Evolutionary conservation across 1,140 invertebrate species (phyloP).

Genomic region (Anastrepha ludens): DNA sequence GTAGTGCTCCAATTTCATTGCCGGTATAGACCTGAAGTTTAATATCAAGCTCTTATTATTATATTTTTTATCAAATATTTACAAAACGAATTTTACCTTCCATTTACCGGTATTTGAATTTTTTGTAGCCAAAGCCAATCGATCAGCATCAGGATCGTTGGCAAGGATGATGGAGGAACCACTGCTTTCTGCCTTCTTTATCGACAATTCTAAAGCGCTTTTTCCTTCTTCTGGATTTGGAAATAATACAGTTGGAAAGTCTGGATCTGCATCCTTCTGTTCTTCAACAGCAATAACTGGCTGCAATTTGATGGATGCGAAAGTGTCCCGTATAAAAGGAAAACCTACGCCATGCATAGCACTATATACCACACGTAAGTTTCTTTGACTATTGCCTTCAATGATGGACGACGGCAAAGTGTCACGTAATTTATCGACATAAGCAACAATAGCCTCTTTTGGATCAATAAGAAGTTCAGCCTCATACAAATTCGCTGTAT

Average conservation of each 20-base stretch:
- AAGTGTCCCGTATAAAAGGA: constrained; percentile 84
- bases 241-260: constrained; percentile 94
- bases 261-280: constrained; percentile 93
- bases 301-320: constrained; percentile 85
- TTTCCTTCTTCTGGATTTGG: constrained; percentile 99
- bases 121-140: constrained; percentile 93
- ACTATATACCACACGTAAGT: constrained; percentile 89
- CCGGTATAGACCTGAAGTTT: constrained; percentile 86
- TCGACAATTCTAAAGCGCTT: constrained; percentile 89
- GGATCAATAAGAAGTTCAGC: constrained; percentile 77
- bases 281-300: constrained; percentile 86
- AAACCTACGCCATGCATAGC: constrained; percentile 99
- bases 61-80: neutral
- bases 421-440: constrained; percentile 58
- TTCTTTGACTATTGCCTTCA: constrained; percentile 64
- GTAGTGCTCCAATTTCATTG: constrained; percentile 95
- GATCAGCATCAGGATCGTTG: constrained; percentile 99
- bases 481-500: constrained; percentile 53
- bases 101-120: constrained; percentile 81
- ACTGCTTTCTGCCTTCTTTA: constrained; percentile 86
- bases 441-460: constrained; percentile 74
- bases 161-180: constrained; percentile 88
- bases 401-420: constrained; percentile 57
- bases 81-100: constrained; percentile 76
- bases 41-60: neutral